These are phyloP conservation scores for Echinops telfairi DNA, from an alignment of 2,113 vertebrate genomes.

Conservation along the genomic window DNA sequence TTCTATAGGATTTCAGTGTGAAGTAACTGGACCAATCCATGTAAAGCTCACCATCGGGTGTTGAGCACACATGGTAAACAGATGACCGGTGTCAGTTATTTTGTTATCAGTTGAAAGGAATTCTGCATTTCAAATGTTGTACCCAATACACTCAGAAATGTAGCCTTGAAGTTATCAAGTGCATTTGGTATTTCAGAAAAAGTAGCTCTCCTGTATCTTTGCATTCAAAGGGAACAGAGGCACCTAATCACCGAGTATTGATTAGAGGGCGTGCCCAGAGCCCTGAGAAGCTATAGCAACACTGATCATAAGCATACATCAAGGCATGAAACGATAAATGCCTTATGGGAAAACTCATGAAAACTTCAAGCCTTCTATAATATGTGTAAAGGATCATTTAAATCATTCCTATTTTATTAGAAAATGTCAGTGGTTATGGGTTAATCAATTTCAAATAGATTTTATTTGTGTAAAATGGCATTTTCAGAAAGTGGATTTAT, in stretches of 20 bases:
- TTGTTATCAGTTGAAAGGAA: constrained; percentile 4
- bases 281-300: neutral
- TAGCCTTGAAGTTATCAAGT: constrained; percentile 17
- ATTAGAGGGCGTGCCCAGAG: neutral
- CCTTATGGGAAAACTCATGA: constrained; percentile 75
- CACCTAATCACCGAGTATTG: neutral
- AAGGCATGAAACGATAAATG: constrained; percentile 36
- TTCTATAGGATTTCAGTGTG: neutral
- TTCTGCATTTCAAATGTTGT: neutral
- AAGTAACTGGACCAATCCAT: neutral
- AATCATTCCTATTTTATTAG: constrained; percentile 77
- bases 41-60: neutral
- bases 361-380: constrained; percentile 69
- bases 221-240: neutral
- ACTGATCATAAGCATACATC: constrained; percentile 35
- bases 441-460: constrained; percentile 80
- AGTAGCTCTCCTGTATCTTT: neutral
- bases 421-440: constrained; percentile 68
- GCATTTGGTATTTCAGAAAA: constrained; percentile 43
- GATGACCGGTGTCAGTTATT: neutral
- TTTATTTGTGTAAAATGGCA: constrained; percentile 81
- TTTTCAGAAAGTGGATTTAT: constrained; percentile 77
- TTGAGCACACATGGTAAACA: neutral
- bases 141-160: constrained; percentile 17
- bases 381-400: constrained; percentile 74